These are phyloP conservation scores for Liopterus haemorrhoidalis DNA, from an alignment of 2,888 invertebrate genomes.

Conservation along the genomic window DNA sequence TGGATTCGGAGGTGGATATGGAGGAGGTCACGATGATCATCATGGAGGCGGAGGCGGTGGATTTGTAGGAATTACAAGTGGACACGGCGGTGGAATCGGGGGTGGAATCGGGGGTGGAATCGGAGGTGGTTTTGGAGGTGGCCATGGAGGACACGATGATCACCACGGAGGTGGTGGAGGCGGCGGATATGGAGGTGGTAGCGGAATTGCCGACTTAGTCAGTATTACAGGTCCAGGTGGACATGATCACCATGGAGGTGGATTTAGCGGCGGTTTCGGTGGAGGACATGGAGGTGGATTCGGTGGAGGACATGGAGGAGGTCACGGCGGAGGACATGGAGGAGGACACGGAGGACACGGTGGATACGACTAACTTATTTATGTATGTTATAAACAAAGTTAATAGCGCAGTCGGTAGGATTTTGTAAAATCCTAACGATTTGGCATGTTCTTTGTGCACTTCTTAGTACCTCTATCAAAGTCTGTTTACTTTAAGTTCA, in stretches of 20 bases:
- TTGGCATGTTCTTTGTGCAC: too few relatives aligned
- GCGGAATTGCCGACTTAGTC: background rate
- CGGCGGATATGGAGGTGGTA: conserved; percentile 25
- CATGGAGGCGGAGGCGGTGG: conserved; percentile 26
- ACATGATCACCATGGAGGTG: conserved; percentile 13
- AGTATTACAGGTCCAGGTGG: conserved; percentile 24
- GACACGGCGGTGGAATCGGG: conserved; percentile 20
- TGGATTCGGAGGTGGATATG: conserved; percentile 19
- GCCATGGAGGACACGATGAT: conserved; percentile 13
- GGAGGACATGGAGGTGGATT: conserved; percentile 14
- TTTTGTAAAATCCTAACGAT: too few relatives aligned
- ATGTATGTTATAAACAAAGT: too few relatives aligned
- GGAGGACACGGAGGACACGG: too few relatives aligned
- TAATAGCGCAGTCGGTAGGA: too few relatives aligned
- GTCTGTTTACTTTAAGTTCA: too few relatives aligned
- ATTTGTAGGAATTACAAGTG: conserved; percentile 14
- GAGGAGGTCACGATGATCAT: conserved; percentile 5
- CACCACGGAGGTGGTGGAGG: conserved; percentile 22
- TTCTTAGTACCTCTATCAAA: too few relatives aligned
- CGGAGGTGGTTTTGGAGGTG: conserved; percentile 17
- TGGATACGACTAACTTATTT: too few relatives aligned
- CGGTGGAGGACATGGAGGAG: conserved; percentile 24
- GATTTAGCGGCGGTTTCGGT: conserved; percentile 11
- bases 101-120: conserved; percentile 22
- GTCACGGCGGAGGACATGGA: conserved; percentile 11